These are phyloP conservation scores for Euwallacea fornicatus DNA, from an alignment of 1,140 invertebrate species.

Conservation along the genomic window DNA sequence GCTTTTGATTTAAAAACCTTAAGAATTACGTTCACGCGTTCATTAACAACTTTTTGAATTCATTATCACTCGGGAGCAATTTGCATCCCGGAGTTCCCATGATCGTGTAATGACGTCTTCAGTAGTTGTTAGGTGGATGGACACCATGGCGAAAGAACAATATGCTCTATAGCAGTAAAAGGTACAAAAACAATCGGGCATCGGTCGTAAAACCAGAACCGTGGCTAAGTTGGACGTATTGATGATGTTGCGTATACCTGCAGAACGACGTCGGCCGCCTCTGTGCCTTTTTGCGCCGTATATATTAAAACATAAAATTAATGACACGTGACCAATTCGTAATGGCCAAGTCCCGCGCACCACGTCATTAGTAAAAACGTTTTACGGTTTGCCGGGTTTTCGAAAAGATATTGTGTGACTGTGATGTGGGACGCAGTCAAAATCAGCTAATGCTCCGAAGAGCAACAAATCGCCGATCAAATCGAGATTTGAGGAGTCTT, in stretches of 20 bases:
- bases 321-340: constrained; percentile 38
- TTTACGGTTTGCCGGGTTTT: constrained; percentile 27
- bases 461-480: too few species aligned
- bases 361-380: neutral
- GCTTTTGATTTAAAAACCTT: too few species aligned
- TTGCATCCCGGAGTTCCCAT: too few species aligned
- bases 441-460: too few species aligned
- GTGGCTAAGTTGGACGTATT: constrained; percentile 13
- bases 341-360: constrained; percentile 23
- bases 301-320: constrained; percentile 39
- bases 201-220: constrained; percentile 18
- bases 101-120: neutral
- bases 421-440: constrained; percentile 1
- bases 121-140: constrained; percentile 1
- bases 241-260: constrained; percentile 18
- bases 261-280: constrained; percentile 12
- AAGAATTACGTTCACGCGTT: too few species aligned
- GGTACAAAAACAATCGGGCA: constrained; percentile 8
- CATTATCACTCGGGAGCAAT: too few species aligned
- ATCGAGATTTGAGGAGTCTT: too few species aligned
- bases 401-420: constrained; percentile 12
- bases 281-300: constrained; percentile 22
- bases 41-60: too few species aligned
- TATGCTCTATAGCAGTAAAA: neutral
- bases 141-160: constrained; percentile 11